phyloP scores from a whole-genome alignment of 2,888 invertebrate genomes.

The Ferrisia virgata region DNA sequence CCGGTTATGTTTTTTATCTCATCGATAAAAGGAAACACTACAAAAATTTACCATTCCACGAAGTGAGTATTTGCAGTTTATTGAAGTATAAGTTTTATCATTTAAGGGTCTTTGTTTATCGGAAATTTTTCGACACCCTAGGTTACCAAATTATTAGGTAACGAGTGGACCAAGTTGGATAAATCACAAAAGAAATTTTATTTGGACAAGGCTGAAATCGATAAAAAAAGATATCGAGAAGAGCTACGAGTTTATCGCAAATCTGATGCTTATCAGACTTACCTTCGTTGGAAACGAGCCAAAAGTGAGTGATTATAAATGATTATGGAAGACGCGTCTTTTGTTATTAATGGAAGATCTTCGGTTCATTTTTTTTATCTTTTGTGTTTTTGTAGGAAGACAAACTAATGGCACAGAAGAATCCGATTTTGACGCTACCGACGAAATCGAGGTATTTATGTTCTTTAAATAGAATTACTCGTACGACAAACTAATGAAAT shows the following conservation, averaged over 20 bases:
- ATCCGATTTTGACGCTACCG: slow-evolving; percentile 58
- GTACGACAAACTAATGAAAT: neutral
- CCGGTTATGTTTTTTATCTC: slow-evolving; percentile 60
- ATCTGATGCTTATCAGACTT: slow-evolving; percentile 59
- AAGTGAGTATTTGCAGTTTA: slow-evolving; percentile 51
- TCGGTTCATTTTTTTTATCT: too few relatives aligned
- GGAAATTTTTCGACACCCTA: slow-evolving; percentile 30
- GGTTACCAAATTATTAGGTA: slow-evolving; percentile 59
- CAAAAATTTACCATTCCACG: slow-evolving; percentile 59
- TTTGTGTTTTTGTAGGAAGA: slow-evolving; percentile 48
- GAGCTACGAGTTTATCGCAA: slow-evolving; percentile 59
- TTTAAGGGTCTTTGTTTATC: neutral
- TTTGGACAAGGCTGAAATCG: slow-evolving; percentile 59
- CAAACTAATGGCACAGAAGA: slow-evolving; percentile 51
- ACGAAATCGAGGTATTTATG: slow-evolving; percentile 50
- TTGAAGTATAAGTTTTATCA: neutral
- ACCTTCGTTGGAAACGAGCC: slow-evolving; percentile 57
- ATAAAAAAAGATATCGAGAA: slow-evolving; percentile 59
- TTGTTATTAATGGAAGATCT: neutral
- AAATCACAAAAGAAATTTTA: slow-evolving; percentile 59
- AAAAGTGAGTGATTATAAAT: slow-evolving; percentile 51
- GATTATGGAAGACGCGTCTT: neutral
- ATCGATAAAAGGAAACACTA: slow-evolving; percentile 59
- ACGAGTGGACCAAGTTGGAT: slow-evolving; percentile 60
- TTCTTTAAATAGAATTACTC: too few relatives aligned